Evolutionary conservation across 2,888 invertebrate genomes (phyloP), one percentile per base, ranked within the genome.

Genomic region (Lamellibrachia satsuma): DNA sequence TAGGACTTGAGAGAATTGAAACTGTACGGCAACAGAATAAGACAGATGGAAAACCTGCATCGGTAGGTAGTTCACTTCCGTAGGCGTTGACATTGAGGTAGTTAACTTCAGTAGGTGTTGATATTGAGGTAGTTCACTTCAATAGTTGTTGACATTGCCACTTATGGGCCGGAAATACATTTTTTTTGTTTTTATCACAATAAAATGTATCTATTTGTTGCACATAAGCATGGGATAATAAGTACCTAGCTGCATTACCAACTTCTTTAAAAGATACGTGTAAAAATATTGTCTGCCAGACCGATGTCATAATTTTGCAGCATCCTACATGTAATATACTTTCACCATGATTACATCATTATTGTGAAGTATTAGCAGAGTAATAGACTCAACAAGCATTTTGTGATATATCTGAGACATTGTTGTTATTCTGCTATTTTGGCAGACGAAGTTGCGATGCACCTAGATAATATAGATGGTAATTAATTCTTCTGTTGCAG

Each of bases 1-100:
- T 93, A 95, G 95, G 96, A 96, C 92, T 92, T 96, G 75, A 94
- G 95, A 92, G 95, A 96, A 93, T 92, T 96, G 22, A 96, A 96
- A 92, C 94, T 96, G 22, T 96, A 95, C 94, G 96, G 95, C 93
- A 96, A 96, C 93, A 93, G 94, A 93, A 93, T 96, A 15, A 93
- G 94, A 55, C 93, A 92, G 52, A 94, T 96, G 92, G 95, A 95
- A 93, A 94, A 95, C 92, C 93, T 96, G 90, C 94, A 95, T 90
- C 93, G 94, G 95, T 95, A 93, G 94, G 94, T 94, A 91, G 11
- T 55, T 22, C 4, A 75, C 75, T 75, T 75, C 75, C 75, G 15
- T 75, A 15, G 15, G 22, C 22, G 15, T 75, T 22, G 15, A 75
- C 75, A 75, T 6, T 22, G n/a, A 6, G 22, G n/a, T 60, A 60